These are phyloP conservation scores for Capitulum mitella DNA, from an alignment of 2,888 invertebrate species.

Conservation along the genomic window DNA sequence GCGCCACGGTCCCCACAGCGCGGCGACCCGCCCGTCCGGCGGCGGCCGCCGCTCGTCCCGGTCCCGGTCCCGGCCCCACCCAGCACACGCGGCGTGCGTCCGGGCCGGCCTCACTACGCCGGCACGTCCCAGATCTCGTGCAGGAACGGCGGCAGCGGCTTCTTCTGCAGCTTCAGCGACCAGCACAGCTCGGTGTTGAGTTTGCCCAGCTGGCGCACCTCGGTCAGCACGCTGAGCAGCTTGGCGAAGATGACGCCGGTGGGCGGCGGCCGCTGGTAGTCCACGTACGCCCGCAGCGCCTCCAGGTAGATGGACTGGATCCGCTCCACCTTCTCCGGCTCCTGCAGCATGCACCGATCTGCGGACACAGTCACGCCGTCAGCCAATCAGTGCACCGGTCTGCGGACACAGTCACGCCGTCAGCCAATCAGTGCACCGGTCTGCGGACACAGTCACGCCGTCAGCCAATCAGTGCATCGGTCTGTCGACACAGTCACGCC, in stretches of 20 bases:
- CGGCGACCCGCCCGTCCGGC: neutral
- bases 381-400: too few relatives aligned
- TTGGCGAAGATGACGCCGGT: slow-evolving; percentile 80
- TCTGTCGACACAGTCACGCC: too few relatives aligned
- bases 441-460: too few relatives aligned
- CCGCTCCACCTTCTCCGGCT: slow-evolving; percentile 88
- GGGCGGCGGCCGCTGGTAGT: slow-evolving; percentile 69
- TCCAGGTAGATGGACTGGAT: slow-evolving; percentile 94
- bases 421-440: too few relatives aligned
- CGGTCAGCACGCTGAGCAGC: slow-evolving; percentile 83
- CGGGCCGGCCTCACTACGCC: neutral
- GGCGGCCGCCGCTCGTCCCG: neutral
- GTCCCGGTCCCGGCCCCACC: neutral
- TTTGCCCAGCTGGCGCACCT: slow-evolving; percentile 87
- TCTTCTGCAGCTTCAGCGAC: slow-evolving; percentile 90
- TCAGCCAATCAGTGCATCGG: too few relatives aligned
- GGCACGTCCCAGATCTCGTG: slow-evolving; percentile 93
- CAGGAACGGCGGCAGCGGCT: slow-evolving; percentile 90
- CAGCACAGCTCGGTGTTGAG: slow-evolving; percentile 97
- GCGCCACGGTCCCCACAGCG: too few relatives aligned
- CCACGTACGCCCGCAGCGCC: slow-evolving; percentile 83
- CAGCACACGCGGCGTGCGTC: neutral
- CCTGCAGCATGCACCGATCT: slow-evolving; percentile 86
- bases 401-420: too few relatives aligned
- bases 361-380: slow-evolving; percentile 36